A percentile compares a stretch with the other conserved stretches of the same genome.
phyloP scores from a whole-genome alignment of 1,140 invertebrate genomes.

The Acyrthosiphon pisum region DNA sequence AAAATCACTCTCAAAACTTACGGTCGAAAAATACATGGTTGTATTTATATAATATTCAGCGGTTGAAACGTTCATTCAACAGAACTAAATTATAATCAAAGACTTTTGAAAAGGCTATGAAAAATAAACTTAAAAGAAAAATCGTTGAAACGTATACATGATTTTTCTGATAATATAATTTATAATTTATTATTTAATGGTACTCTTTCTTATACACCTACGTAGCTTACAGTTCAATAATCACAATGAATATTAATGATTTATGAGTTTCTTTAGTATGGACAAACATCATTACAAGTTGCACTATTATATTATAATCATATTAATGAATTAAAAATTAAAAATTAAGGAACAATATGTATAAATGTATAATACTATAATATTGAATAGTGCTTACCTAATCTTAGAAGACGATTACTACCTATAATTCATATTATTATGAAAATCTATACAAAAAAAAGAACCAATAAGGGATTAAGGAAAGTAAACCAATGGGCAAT shows the following conservation, averaged over 20 bases:
- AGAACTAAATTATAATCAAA: conserved; percentile 39
- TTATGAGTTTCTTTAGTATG: background rate
- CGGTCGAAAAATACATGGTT: background rate
- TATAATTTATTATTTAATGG: conserved; percentile 20
- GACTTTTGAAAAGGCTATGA: background rate
- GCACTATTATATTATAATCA: background rate
- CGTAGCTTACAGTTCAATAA: conserved; percentile 4
- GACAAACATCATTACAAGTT: background rate
- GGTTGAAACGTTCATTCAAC: background rate
- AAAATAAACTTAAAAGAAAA: conserved; percentile 23
- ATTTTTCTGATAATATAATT: background rate
- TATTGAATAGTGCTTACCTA: background rate
- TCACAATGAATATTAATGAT: background rate
- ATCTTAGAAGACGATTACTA: background rate
- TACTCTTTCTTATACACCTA: background rate
- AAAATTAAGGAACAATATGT: background rate
- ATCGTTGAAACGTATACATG: background rate
- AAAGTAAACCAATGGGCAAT: background rate
- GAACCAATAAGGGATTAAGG: background rate
- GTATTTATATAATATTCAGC: background rate
- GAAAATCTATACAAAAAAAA: background rate
- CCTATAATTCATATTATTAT: background rate
- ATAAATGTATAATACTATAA: background rate
- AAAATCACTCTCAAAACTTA: conserved; percentile 15
- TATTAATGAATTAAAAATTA: background rate